Evolutionary conservation across 2,888 invertebrate species (phyloP).

Genomic region (Noctua pronuba): DNA sequence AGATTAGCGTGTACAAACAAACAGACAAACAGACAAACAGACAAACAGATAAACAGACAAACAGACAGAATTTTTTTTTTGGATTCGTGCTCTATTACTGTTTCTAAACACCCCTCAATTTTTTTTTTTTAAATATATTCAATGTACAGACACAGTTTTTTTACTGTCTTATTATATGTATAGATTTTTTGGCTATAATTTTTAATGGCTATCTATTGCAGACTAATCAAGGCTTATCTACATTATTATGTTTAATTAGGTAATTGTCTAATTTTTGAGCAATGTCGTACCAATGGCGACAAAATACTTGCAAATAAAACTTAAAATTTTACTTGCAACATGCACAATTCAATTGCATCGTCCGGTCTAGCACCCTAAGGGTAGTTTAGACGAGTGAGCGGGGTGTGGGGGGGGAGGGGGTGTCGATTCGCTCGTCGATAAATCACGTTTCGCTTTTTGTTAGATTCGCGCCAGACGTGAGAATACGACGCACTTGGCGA

Average conservation of each 20-base stretch:
- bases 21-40: no score
- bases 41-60: no score
- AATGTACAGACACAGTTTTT: no score
- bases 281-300: background rate
- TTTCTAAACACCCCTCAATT: no score
- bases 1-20: no score
- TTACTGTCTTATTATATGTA: no score
- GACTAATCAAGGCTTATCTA: no score
- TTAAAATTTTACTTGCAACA: constrained; percentile 2
- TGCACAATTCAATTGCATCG: constrained; percentile 44
- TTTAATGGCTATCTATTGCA: background rate
- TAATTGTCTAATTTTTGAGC: background rate
- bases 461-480: constrained; percentile 77
- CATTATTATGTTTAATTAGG: no score
- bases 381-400: constrained; percentile 63
- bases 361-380: constrained; percentile 54
- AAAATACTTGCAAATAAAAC: background rate
- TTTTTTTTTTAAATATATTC: no score
- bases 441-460: constrained; percentile 80
- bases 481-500: constrained; percentile 75
- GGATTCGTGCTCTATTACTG: no score
- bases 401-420: constrained; percentile 43
- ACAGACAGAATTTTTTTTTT: no score
- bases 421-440: constrained; percentile 74
- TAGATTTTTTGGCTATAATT: background rate